Base-by-base conservation (phyloP, 2,113 vertebrate genomes). In the Pangasianodon gigas region DNA sequence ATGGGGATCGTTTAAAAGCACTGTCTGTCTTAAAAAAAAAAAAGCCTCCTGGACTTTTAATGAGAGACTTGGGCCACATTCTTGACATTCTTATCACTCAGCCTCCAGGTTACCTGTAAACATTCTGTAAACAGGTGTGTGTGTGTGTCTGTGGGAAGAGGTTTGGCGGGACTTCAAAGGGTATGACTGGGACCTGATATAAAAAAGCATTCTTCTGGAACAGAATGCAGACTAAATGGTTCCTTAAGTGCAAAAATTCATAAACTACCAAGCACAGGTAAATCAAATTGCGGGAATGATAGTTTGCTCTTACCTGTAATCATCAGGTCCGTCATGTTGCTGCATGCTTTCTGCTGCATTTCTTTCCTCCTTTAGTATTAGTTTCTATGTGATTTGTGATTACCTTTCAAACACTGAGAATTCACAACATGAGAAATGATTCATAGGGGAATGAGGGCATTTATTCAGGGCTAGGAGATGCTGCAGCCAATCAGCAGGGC, bases 71-170 rank as follows among this genome's bases (percentile, higher is more conserved):
- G 41, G 52, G n/a, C 79, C 69, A 79, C 86, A 85, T 91, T 82
- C 87, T 74, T 90, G 51, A 60, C 86, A 88, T 88, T 91, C 89
- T 74, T 75, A 69, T 91, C 86, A 88, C 82, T 88, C 75, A 90
- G 77, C 65, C 81, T 88, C 91, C 86, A 86, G 91, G 86, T 90
- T 91, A 88, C 86, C 88, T 71, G 84, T 90, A 91, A 91, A 91
- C 91, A 85, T 85, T 90, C 60, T 82, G 69, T 82, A 91, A 90
- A 91, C 86, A 87, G 86, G 88, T 89, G 87, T 88, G 67, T 85
- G 69, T 75, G 65, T 14, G 48, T 9, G 19, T 18, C 65, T 29
- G 29, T 14, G 51, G 29, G n/a, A 58, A n/a, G 44, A 26, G 19
- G 24, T 13, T 79, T 37, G n/a, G 29, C n/a, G 37, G 67, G 86